A percentile compares a stretch with the other conserved stretches of the same genome.
Conservation (phyloP, 1,140 invertebrate species). For the Drosophila elegans region DNA sequence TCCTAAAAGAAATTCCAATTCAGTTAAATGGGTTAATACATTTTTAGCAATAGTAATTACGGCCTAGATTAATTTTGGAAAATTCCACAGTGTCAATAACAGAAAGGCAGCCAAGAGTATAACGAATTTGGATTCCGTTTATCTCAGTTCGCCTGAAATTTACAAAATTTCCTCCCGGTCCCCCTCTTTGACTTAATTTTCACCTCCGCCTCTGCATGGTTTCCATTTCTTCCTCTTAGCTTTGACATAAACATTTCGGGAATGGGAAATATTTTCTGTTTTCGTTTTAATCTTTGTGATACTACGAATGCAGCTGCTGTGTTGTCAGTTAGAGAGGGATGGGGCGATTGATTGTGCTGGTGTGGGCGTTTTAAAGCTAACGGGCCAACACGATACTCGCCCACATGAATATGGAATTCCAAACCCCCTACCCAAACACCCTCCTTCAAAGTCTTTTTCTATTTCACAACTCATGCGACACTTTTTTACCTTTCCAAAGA, state of each 20-base stretch:
- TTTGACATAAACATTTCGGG: constrained; percentile 61
- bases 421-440: neutral
- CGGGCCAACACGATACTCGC: constrained; percentile 42
- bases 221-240: constrained; percentile 57
- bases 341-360: constrained; percentile 2
- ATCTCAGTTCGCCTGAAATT: constrained; percentile 48
- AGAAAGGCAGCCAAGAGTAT: constrained; percentile 16
- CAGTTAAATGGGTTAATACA: neutral
- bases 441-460: constrained; percentile 6
- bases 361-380: constrained; percentile 50
- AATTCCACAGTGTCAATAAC: constrained; percentile 8
- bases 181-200: constrained; percentile 12
- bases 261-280: constrained; percentile 62
- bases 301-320: constrained; percentile 67
- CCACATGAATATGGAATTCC: constrained; percentile 45
- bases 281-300: constrained; percentile 72
- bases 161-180: constrained; percentile 5
- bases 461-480: constrained; percentile 35
- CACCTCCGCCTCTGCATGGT: constrained; percentile 43
- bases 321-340: constrained; percentile 29
- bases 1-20: neutral
- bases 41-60: neutral
- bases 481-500: constrained; percentile 17
- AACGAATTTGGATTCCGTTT: constrained; percentile 3
- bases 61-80: neutral